Conservation (phyloP, 2,113 vertebrate species). For the Platichthys flesus region DNA sequence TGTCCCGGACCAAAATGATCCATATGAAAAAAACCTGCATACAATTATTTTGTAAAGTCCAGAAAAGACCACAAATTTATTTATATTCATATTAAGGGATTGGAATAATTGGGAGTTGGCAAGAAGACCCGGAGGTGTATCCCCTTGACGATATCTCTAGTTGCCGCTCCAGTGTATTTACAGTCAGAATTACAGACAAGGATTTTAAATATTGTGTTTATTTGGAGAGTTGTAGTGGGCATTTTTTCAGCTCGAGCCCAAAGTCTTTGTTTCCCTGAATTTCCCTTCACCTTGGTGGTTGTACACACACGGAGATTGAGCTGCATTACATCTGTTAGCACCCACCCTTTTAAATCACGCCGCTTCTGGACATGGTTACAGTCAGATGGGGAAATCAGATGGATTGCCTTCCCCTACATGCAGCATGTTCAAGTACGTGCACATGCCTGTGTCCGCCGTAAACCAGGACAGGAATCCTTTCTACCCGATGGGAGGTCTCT, state of each 20-base stretch:
- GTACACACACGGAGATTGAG: constrained; percentile 15
- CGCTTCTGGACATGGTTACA: constrained; percentile 28
- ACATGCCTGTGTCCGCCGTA: constrained; percentile 37
- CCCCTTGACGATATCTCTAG: too few relatives aligned
- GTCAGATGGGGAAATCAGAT: constrained; percentile 52
- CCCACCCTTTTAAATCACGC: constrained; percentile 52
- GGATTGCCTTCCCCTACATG: constrained; percentile 30
- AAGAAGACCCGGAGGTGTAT: too few relatives aligned
- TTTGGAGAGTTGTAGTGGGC: too few relatives aligned
- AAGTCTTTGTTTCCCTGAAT: too few relatives aligned
- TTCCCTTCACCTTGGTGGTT: background rate
- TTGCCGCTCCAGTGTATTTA: too few relatives aligned
- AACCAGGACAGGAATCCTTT: constrained; percentile 49
- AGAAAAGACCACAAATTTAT: too few relatives aligned
- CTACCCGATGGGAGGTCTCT: constrained; percentile 8
- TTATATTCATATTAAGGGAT: background rate
- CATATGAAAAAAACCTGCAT: accelerated
- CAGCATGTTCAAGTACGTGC: background rate
- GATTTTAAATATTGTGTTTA: too few relatives aligned
- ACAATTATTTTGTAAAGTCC: too few relatives aligned
- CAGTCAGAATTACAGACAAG: too few relatives aligned
- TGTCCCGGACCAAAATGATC: too few relatives aligned
- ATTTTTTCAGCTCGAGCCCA: too few relatives aligned
- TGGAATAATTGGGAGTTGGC: background rate
- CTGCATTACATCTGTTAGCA: constrained; percentile 41